Base-by-base conservation (phyloP, 1,140 invertebrate genomes). In the Spodoptera litura region DNA sequence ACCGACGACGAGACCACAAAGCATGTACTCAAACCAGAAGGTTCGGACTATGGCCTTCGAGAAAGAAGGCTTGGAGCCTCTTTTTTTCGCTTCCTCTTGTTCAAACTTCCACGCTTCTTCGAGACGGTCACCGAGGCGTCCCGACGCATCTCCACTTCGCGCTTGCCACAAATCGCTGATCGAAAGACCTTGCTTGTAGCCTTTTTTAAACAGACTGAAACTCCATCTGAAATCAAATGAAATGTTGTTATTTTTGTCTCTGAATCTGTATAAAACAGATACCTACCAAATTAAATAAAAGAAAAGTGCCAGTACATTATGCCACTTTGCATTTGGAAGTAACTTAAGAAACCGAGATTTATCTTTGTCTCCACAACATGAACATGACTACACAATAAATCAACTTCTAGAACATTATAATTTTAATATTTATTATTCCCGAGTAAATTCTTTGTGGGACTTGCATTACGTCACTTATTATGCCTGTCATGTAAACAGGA, bases 131-230 rank as follows among this genome's bases (percentile, higher is more conserved):
- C 96, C 96, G 8, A 96, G 87, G 3, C 83, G 83, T 12, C 94
- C 93, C 0, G 96, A 96, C 15, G 92, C 89, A 80, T 97, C 96
- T 31, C 94, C 94, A 9, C 92, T 90, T 3, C 96, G 90, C 20
- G 96, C 95, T 82, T 95, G 92, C 86, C 95, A 96, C 13, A 97
- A 83, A 83, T 96, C 96, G 4, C 93, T 88, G 51, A 95, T 84
- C 72, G 95, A 95, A 8, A 96, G 83, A 66, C 96, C 95, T 27
- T 93, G 85, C 86, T 95, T 95, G 78, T 92, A 93, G 6, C 92
- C 92, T 80, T 85, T 84, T 56, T 78, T 81, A 62, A 94, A 94
- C 53, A 94, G 75, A 13, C 70, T 81, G 35, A 93, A 92, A 64
- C 93, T 93, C 88, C 89, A 94, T 86, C 93, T 94, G 80, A 49